A percentile compares a stretch with the other conserved stretches of the same genome.
Conservation (phyloP, 2,888 invertebrate genomes). For the Acrobasis suavella region DNA sequence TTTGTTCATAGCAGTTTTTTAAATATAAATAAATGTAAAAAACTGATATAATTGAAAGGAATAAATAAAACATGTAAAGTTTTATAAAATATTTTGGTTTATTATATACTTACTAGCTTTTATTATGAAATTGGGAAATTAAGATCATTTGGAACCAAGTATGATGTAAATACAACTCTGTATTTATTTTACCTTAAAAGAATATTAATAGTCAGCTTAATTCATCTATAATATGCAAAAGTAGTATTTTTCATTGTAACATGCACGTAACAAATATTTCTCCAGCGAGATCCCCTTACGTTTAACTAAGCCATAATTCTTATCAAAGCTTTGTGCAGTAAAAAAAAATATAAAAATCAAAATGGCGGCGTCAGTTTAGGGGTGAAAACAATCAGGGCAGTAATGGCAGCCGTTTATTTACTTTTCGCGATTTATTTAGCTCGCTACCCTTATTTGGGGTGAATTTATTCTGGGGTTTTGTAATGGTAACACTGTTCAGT, state of each 20-base stretch:
- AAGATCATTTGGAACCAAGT: no score
- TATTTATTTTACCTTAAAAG: neutral
- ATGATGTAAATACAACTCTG: no score
- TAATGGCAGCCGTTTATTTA: conserved; percentile 78
- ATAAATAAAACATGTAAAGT: no score
- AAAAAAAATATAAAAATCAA: conserved; percentile 57
- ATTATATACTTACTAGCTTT: no score
- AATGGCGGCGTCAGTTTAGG: conserved; percentile 68
- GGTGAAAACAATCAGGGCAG: conserved; percentile 77
- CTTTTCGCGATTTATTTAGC: conserved; percentile 73
- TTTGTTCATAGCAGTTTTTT: no score
- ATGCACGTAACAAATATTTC: conserved; percentile 12
- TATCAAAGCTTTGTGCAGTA: conserved; percentile 32
- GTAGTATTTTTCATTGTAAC: conserved; percentile 2
- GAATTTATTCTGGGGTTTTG: conserved; percentile 64
- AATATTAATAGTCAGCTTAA: neutral
- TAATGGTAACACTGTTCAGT: conserved; percentile 67
- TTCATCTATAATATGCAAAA: neutral
- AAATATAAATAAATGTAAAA: no score
- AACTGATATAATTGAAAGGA: no score
- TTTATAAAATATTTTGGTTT: no score
- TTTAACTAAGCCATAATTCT: conserved; percentile 45
- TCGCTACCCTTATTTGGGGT: conserved; percentile 51
- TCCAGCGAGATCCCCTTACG: conserved; percentile 34
- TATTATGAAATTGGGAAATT: no score